These are phyloP conservation scores for Odontomyia ornata DNA, from an alignment of 2,888 invertebrate genomes.

Conservation along the genomic window DNA sequence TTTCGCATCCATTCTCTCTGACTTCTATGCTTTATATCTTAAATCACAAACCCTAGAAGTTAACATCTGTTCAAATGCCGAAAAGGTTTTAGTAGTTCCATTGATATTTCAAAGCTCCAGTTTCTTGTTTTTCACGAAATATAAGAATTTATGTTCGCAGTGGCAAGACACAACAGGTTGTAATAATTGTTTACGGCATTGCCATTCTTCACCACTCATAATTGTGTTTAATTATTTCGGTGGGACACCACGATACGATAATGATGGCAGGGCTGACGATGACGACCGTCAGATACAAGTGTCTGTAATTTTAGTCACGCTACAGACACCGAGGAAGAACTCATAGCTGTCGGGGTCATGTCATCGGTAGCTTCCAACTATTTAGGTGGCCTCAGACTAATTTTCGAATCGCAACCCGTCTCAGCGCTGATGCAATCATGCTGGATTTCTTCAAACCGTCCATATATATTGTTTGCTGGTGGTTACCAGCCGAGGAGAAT, in stretches of 20 bases:
- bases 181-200: not conserved
- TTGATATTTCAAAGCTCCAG: too few species aligned
- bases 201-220: not conserved
- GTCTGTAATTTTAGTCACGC: not conserved
- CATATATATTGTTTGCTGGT: not conserved
- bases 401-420: not conserved
- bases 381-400: not conserved
- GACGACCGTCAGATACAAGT: not conserved
- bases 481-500: not conserved
- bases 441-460: too few species aligned
- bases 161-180: too few species aligned
- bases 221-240: slow-evolving; percentile 16
- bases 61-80: too few species aligned
- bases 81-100: too few species aligned
- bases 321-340: too few species aligned
- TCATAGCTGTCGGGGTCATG: not conserved
- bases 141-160: not conserved
- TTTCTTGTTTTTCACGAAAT: too few species aligned
- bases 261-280: not conserved
- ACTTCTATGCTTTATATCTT: too few species aligned
- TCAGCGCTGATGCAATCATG: not conserved
- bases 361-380: not conserved
- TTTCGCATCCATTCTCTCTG: too few species aligned
- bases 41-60: too few species aligned
- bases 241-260: slow-evolving; percentile 15